Evolutionary conservation across 2,888 invertebrate species (phyloP), one percentile per base, ranked within the genome.

Genomic region (Fragum whitleyi): DNA sequence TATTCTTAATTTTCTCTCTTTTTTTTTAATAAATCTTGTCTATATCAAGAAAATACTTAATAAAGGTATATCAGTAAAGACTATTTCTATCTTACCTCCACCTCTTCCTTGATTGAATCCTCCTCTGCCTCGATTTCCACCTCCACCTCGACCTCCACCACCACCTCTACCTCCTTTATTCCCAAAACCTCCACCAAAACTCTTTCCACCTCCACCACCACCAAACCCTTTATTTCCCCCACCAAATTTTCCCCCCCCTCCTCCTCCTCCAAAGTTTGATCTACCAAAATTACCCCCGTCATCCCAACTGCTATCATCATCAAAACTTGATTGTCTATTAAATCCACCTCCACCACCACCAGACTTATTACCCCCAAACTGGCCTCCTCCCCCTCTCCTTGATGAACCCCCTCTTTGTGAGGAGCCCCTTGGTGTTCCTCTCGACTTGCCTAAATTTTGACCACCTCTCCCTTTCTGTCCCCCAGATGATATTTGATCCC

Each of bases 151-250:
- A 55, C 67, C 69, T 1, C 78, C 42, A 14, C 76, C 70, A 5
- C 79, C 75, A 14, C 79, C 67, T 26, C 88, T 83, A 16, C 86
- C 80, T 53, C 87, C 79, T 42, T 87, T 74, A 55, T 88, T 32
- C 19, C 69, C 69, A 14, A 21, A 26, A 29, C 29, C 47, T 19
- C 74, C 61, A 23, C 74, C 70, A 26, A 57, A 14, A 65, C 36
- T 19, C 14, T 26, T 59, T 9, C 80, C 39, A 51, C 83, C 80
- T n/a, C 84, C 72, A 21, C 88, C 84, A 9, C 89, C 68, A 21
- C 94, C 26, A 95, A 94, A n/a, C 94, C 69, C 81, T 36, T 87
- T 82, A 39, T 78, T 76, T 16, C 86, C 81, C n/a, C 84, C 77
- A 19, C 84, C 74, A 61, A 78, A 79, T 23, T 82, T 62, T 11